Evolutionary conservation across 1,140 invertebrate genomes (phyloP).

Genomic region (Cherax destructor): DNA sequence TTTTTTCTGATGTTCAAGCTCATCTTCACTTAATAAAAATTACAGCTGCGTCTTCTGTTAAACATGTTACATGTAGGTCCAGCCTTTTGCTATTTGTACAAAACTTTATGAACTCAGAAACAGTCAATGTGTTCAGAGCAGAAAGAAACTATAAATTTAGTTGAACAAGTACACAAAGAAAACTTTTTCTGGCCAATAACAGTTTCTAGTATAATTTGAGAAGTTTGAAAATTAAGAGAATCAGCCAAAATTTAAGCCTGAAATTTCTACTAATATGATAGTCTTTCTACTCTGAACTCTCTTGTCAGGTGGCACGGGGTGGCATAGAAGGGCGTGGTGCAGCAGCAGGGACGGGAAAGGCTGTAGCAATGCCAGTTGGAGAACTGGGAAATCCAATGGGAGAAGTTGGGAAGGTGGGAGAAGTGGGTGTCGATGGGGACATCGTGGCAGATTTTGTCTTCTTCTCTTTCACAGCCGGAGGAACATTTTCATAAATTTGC

Average conservation of each 20-base stretch:
- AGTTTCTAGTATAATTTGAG: neutral
- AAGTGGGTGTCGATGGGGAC: conserved; percentile 60
- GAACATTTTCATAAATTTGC: conserved; percentile 66
- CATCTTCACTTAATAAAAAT: conserved; percentile 19
- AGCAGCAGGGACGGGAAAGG: conserved; percentile 40
- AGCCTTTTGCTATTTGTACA: conserved; percentile 49
- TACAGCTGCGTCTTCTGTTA: conserved; percentile 27
- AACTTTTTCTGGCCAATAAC: neutral
- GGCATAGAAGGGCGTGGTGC: conserved; percentile 55
- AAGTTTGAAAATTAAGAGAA: conserved; percentile 1
- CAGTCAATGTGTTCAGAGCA: conserved; percentile 42
- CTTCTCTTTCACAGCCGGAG: conserved; percentile 68
- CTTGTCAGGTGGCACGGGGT: conserved; percentile 58
- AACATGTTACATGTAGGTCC: conserved; percentile 16
- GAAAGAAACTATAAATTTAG: conserved; percentile 17
- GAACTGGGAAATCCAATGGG: conserved; percentile 43
- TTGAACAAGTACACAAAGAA: neutral
- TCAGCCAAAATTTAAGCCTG: neutral
- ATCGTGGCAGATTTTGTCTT: conserved; percentile 62
- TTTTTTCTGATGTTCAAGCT: conserved; percentile 6
- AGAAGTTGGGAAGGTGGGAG: conserved; percentile 54
- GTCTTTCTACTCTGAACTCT: conserved; percentile 57
- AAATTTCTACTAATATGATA: conserved; percentile 8
- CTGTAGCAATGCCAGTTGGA: neutral
- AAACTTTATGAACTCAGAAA: conserved; percentile 23